Evolutionary conservation across 2,113 vertebrate genomes (phyloP).

Genomic region (Nibea coibor): DNA sequence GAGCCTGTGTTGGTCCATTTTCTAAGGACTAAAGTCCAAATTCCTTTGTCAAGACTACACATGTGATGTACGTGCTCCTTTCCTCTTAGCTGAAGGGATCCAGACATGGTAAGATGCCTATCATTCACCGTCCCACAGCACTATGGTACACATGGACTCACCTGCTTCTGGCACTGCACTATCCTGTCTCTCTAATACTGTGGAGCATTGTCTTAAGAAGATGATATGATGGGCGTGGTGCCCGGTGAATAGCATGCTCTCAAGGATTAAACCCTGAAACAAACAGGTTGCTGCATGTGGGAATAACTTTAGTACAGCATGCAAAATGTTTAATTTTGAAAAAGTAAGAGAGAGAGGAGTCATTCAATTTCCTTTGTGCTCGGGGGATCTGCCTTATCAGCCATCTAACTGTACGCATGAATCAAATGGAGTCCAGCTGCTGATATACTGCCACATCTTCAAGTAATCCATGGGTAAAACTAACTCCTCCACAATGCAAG

Average conservation of each 20-base stretch:
- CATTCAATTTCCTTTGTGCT: not conserved
- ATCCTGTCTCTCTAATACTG: not conserved
- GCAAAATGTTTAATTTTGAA: not conserved
- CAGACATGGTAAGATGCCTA: not conserved
- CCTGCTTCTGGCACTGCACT: not conserved
- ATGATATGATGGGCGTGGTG: not conserved
- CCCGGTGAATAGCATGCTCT: not conserved
- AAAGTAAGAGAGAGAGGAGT: not conserved
- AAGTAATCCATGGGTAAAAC: not conserved
- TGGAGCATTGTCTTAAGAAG: not conserved
- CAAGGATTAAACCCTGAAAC: not conserved
- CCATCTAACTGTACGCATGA: not conserved
- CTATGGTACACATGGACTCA: not conserved
- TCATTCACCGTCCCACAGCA: not conserved
- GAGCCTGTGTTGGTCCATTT: not conserved
- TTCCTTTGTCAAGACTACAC: slow-evolving; percentile 15
- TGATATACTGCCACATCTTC: not conserved
- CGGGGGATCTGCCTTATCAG: too few species aligned
- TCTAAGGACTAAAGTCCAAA: not conserved
- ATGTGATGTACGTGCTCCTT: not conserved
- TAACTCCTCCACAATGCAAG: too few species aligned
- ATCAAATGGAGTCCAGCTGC: too few species aligned
- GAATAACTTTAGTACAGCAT: not conserved
- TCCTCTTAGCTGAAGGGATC: not conserved
- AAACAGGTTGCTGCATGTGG: slow-evolving; percentile 16